Evolutionary conservation across 2,888 invertebrate species (phyloP).

Genomic region (Sepiola atlantica): DNA sequence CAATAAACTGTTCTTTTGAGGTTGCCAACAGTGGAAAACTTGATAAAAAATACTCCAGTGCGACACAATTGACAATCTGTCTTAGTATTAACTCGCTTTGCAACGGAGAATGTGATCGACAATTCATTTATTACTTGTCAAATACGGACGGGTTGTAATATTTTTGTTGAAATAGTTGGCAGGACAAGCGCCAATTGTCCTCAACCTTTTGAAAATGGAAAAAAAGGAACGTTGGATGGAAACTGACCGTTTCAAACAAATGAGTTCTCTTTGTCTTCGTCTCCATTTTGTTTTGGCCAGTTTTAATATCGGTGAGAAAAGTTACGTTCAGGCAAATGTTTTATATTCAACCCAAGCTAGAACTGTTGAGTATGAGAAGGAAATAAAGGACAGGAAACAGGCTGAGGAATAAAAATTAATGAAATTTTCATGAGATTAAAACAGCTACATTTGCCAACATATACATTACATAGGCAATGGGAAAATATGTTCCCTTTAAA

Average conservation of each 20-base stretch:
- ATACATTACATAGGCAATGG: no score
- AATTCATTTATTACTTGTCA: neutral
- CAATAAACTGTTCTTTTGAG: neutral
- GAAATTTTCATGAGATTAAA: neutral
- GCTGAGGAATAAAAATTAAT: neutral
- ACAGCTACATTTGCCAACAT: neutral
- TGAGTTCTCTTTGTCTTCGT: neutral
- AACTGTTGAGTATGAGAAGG: neutral
- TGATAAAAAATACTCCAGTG: neutral
- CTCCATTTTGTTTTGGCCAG: neutral
- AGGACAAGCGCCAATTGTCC: neutral
- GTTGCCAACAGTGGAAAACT: neutral
- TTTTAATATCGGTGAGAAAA: neutral
- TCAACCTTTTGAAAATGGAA: neutral
- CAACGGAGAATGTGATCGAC: neutral
- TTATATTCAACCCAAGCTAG: neutral
- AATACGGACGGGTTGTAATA: neutral
- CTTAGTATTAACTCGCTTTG: neutral
- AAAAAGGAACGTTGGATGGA: neutral
- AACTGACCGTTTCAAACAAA: neutral
- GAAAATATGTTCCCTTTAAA: no score
- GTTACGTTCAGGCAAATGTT: neutral
- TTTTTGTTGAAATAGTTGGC: neutral
- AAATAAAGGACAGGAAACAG: neutral
- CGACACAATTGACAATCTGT: neutral